Base-by-base conservation (phyloP, 2,113 vertebrate genomes). In the Tringa solitaria region DNA sequence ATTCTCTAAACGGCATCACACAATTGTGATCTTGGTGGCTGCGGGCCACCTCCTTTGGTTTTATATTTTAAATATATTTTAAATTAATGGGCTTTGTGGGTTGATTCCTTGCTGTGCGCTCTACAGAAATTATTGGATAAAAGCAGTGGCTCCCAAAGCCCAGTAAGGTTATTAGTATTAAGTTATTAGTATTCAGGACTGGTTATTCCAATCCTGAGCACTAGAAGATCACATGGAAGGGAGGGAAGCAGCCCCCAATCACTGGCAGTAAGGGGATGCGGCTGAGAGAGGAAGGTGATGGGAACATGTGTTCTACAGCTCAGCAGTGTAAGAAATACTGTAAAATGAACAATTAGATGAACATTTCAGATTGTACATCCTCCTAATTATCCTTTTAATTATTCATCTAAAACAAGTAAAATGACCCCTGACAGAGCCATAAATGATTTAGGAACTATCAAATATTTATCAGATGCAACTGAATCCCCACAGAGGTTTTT, bases 331-430 rank as follows among this genome's bases (percentile, higher is more conserved):
- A 96, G 93, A 95, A 97, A 97, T 83, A 91, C 93, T 97, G 87
- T 97, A 97, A 98, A 98, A 97, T 97, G 98, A 98, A 98, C 98
- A 98, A 98, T 98, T 98, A 98, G 98, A 96, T 98, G 91, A 98
- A 97, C 97, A 98, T 98, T 98, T 97, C 96, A 98, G 98, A 98
- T 98, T 98, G 97, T 97, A 97, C 94, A 80, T 97, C 96, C 96
- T 96, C 97, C 97, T 98, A 98, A 98, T 98, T 98, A 98, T 98
- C 97, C 92, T 97, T 97, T 98, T 98, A 98, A 99, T 99, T 99
- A 99, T 99, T 98, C 97, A 99, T 99, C 96, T 98, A 97, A 98
- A 99, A 98, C 98, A 98, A 99, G 98, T 98, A 98, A 98, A 99
- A 99, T 99, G 98, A 98, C 98, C 98, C 97, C 97, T 98, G 96